Base-by-base conservation (phyloP, 2,113 vertebrate genomes). In the Corynorhinus townsendii region DNA sequence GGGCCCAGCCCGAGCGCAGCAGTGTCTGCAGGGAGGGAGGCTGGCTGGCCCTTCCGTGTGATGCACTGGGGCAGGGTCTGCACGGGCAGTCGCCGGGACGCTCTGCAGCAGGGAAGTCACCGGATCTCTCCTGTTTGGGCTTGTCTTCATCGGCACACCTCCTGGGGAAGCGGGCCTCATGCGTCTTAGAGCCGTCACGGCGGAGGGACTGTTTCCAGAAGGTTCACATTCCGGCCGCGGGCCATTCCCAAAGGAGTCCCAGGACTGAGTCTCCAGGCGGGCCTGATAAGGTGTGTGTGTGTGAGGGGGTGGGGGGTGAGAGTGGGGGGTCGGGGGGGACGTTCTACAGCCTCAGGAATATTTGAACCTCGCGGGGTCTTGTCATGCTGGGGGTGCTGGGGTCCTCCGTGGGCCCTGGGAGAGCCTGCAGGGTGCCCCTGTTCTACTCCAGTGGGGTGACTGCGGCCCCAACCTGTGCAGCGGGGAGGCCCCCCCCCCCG, bases 221-320 rank as follows among this genome's bases (percentile, higher is more conserved):
- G 22, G 80, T 62, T 76, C 84, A 92, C 45, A 38, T 86, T 72
- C 0, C 0, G 35, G 52, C 96, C 90, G 62, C 17, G 86, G 96
- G 89, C 56, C 75, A 89, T 84, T 54, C 93, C 19, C 15, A 80
- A 72, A 49, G 79, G 15, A 80, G 76, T 76, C 96, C 80, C 43
- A 17, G 88, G 96, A 84, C 92, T 40, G 75, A 35, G 72, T 54
- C 71, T 95, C 80, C 52, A 40, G 33, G 83, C 72, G 19, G 35
- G 35, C 38, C 38, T 15, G 54, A 69, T 45, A 35, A 43, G 76
- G 52, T 2, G 38, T 4, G 28, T 47, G 52, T 24, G 33, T 0
- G 6, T 0, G n/a, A 0, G 19, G 38, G 11, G 5, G 1, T 0
- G n/a, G 35, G 40, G 1, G 30, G 26, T 6, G 9, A 4, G 33